Evolutionary conservation across 2,797 vertebrate species (phyloP), one percentile per base, ranked within the genome.

Genomic region (Hoplostethus atlanticus): DNA sequence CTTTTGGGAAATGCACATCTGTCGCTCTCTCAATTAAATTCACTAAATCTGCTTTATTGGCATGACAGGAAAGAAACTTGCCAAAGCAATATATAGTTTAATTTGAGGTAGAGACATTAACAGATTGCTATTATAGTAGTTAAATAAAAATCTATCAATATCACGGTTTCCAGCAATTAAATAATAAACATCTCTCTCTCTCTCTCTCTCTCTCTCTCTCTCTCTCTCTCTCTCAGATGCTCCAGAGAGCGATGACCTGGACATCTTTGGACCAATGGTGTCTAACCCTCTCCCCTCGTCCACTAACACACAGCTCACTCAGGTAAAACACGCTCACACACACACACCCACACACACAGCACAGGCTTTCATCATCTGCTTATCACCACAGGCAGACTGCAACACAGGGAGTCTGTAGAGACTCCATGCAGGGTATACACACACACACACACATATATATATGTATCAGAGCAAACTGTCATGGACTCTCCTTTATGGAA

Each of bases 231-330:
- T 46, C 3, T 74, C 8, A 98, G 97, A 98, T 92, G 93, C 94
- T 76, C 97, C 96, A 77, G 88, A 94, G 15, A 81, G 74, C 21
- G 96, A 98, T 69, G 97, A 99, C 73, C 88, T 99, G 81, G 98
- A 98, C 91, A 97, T 99, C 88, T 99, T 99, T 68, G 98, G 97
- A 77, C 98, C 97, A 36, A 98, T 99, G 98, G 96, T 99, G 42
- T 98, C 97, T 76, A 99, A 98, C 90, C 97, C 98, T 71, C 94
- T 98, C 70, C 97, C 97, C 54, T 94, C 95, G 50, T 91, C 93
- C 71, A 87, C 71, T 81, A 90, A 56, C 81, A 64, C 92, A 83
- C 93, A 93, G 79, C 89, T 92, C 62, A 60, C 79, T 47, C 84
- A 88, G 92, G 92, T 92, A 90, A 60, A 44, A 62, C 13, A 62